phyloP scores from a whole-genome alignment of 2,797 vertebrate species.

The Cottoperca gobio region DNA sequence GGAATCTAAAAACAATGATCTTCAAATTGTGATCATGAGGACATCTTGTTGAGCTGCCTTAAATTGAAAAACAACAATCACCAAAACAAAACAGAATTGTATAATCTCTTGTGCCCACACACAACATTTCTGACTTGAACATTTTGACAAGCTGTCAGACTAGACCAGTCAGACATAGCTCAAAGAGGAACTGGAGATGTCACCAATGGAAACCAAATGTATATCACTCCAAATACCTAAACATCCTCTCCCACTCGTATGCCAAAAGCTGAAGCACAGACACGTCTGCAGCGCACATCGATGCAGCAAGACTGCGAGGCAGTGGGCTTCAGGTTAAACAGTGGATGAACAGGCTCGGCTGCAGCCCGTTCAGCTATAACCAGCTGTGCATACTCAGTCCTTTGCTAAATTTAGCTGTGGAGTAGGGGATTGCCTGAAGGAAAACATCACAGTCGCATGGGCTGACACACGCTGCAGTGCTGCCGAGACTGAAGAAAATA shows the following conservation, averaged over 20 bases:
- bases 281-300: constrained; percentile 4
- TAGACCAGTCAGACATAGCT: constrained; percentile 53
- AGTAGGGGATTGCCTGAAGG: constrained; percentile 69
- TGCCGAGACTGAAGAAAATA: constrained; percentile 28
- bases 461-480: constrained; percentile 45
- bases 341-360: constrained; percentile 58
- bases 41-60: background rate
- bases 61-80: constrained; percentile 26
- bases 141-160: constrained; percentile 73
- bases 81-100: constrained; percentile 45
- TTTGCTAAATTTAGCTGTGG: constrained; percentile 67
- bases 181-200: constrained; percentile 54
- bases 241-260: constrained; percentile 35
- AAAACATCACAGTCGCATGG: constrained; percentile 60
- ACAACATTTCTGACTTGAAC: constrained; percentile 57
- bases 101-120: constrained; percentile 49
- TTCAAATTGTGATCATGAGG: background rate
- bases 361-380: constrained; percentile 51
- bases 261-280: constrained; percentile 10
- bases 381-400: constrained; percentile 58
- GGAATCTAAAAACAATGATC: constrained; percentile 1
- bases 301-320: background rate
- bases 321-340: constrained; percentile 28
- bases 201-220: constrained; percentile 59
- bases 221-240: constrained; percentile 41